A percentile compares a stretch with the other conserved stretches of the same genome.
Conservation (phyloP, 1,140 invertebrate species). For the Nephotettix cincticeps region DNA sequence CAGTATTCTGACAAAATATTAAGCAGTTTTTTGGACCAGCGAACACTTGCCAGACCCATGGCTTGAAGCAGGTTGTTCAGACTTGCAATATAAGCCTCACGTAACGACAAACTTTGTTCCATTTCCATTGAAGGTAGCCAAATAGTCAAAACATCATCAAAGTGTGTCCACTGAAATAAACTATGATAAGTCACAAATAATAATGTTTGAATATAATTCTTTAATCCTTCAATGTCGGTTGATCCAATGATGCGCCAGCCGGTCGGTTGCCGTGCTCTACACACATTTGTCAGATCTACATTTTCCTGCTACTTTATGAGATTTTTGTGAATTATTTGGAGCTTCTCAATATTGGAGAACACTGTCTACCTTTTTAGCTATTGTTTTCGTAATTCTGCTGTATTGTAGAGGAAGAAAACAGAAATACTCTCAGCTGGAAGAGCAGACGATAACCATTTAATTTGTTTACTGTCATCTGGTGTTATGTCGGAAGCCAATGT, state of each 20-base stretch:
- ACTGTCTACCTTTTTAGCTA: no score
- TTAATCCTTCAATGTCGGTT: background rate
- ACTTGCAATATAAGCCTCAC: background rate
- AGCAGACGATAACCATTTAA: no score
- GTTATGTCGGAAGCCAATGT: no score
- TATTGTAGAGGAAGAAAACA: background rate
- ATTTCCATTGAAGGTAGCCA: conserved; percentile 18
- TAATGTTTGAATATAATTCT: background rate
- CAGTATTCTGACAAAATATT: background rate
- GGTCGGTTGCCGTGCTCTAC: background rate
- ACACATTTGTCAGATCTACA: background rate
- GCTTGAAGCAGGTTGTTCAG: background rate
- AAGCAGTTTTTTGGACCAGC: conserved; percentile 6
- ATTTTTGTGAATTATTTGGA: no score
- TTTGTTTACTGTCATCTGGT: no score
- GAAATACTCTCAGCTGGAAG: no score
- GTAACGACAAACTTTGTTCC: background rate
- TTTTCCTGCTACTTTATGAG: background rate
- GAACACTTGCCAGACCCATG: background rate
- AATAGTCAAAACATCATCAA: conserved; percentile 13
- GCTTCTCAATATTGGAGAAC: no score
- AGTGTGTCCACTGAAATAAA: conserved; percentile 8
- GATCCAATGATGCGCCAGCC: no score
- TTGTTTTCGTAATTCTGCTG: background rate
- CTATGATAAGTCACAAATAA: background rate